Conservation (phyloP, 2,797 vertebrate species). For the Artibeus jamaicensis region DNA sequence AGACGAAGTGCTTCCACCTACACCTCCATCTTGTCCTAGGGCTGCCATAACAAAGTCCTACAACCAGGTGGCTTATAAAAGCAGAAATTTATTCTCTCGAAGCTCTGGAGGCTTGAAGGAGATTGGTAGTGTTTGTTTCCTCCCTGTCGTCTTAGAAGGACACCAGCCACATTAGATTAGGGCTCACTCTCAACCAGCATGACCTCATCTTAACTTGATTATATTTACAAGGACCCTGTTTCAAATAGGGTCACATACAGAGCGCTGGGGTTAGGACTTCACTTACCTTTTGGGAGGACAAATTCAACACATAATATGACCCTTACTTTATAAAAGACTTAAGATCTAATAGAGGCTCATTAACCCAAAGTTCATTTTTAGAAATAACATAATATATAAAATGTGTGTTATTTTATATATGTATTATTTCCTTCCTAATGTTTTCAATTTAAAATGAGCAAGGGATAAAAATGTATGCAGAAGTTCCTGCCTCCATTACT, state of each 20-base stretch:
- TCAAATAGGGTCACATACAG: background rate
- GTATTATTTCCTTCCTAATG: background rate
- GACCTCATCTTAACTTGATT: background rate
- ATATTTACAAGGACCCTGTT: background rate
- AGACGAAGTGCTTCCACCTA: too few relatives aligned
- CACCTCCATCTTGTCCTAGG: too few relatives aligned
- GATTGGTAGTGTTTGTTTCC: rapidly evolving
- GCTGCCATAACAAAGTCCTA: background rate
- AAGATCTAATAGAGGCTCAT: background rate
- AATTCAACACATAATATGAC: background rate
- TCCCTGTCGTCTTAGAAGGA: background rate
- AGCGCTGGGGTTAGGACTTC: background rate
- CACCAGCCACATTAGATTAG: background rate
- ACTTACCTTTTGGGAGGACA: background rate
- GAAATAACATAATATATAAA: background rate
- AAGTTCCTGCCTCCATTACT: background rate
- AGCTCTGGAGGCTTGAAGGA: background rate
- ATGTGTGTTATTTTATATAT: background rate
- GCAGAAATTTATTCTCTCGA: background rate
- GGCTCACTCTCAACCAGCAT: background rate
- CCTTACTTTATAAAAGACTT: background rate
- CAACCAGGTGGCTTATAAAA: background rate
- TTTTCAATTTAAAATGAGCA: background rate
- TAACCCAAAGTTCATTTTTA: background rate
- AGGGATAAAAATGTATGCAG: background rate